phyloP scores from a whole-genome alignment of 2,797 vertebrate species.

The Pachyuromys duprasi region DNA sequence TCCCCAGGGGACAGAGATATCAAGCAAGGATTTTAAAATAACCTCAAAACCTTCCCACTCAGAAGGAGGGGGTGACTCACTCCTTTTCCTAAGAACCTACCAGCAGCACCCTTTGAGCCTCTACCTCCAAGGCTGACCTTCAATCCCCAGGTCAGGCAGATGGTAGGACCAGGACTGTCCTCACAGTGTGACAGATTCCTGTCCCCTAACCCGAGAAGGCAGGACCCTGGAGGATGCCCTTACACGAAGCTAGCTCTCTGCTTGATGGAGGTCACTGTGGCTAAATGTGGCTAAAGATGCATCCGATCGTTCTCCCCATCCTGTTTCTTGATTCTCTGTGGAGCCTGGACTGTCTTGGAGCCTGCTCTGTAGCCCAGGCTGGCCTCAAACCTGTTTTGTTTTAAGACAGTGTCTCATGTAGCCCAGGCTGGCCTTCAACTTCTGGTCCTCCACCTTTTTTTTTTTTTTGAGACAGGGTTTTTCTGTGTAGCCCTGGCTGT shows the following conservation, averaged over 20 bases:
- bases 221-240: neutral
- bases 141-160: neutral
- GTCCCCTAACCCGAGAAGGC: neutral
- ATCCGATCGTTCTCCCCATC: neutral
- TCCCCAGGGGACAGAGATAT: neutral
- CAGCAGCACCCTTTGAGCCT: neutral
- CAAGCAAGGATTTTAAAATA: neutral
- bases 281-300: neutral
- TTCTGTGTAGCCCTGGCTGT: too few relatives aligned
- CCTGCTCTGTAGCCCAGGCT: too few relatives aligned
- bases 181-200: neutral
- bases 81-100: neutral
- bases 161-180: neutral
- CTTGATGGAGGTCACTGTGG: neutral
- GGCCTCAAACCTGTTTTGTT: neutral
- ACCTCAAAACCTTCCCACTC: neutral
- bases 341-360: neutral
- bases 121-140: neutral
- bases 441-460: neutral
- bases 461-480: too few relatives aligned
- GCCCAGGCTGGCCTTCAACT: neutral
- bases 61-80: neutral
- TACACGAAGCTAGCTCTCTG: neutral
- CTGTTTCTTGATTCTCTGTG: neutral
- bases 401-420: neutral